Percentiles rank a stretch among this genome's conserved stretches.
Evolutionary conservation across 2,888 invertebrate genomes (phyloP).

Genomic region (Ctena decussata): DNA sequence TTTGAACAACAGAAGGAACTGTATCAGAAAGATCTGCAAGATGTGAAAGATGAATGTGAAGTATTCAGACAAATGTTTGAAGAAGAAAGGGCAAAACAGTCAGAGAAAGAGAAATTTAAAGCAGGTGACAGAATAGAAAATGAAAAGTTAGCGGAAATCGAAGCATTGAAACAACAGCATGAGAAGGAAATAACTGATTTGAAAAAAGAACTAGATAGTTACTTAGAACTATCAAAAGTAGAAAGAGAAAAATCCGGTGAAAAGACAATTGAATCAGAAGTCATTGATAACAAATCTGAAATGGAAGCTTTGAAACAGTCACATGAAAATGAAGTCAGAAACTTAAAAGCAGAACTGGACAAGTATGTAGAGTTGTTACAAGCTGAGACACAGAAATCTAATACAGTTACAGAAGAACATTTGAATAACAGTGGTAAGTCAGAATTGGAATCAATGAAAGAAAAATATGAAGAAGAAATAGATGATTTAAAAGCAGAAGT

Average conservation of each 20-base stretch:
- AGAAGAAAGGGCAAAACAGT: constrained; percentile 27
- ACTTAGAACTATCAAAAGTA: neutral
- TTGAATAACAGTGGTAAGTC: neutral
- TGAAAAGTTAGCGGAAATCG: neutral
- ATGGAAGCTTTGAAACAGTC: constrained; percentile 17
- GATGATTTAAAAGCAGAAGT: constrained; percentile 29
- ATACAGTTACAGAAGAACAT: neutral
- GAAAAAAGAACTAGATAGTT: neutral
- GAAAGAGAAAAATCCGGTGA: neutral
- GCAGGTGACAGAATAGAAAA: too few relatives aligned
- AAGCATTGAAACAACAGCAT: neutral
- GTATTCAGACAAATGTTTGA: constrained; percentile 47
- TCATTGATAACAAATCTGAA: constrained; percentile 19
- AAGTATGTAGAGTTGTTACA: neutral
- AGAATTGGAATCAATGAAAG: constrained; percentile 11
- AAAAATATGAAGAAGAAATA: constrained; percentile 28
- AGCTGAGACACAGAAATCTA: neutral
- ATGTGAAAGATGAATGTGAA: constrained; percentile 52
- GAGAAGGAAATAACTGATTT: neutral
- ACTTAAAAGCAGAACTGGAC: neutral
- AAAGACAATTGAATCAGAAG: constrained; percentile 17
- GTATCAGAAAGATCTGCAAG: constrained; percentile 50
- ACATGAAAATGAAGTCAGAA: neutral
- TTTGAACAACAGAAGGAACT: constrained; percentile 50
- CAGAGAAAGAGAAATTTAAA: too few relatives aligned